These are phyloP conservation scores for Orthonevra nobilis DNA, from an alignment of 2,888 invertebrate species.

Conservation along the genomic window DNA sequence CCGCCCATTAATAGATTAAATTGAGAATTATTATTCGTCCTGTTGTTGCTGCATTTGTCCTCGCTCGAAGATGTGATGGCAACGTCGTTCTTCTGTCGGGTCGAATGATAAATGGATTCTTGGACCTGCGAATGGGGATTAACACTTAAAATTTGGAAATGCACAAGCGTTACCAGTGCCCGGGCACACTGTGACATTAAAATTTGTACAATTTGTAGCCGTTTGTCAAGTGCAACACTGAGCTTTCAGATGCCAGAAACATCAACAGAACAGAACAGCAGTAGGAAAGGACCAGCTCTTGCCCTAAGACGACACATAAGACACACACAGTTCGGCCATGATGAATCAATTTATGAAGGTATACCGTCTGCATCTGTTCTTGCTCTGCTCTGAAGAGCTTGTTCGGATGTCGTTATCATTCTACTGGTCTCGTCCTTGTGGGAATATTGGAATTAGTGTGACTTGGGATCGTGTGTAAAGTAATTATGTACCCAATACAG, in stretches of 20 bases:
- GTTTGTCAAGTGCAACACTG: slow-evolving; percentile 73
- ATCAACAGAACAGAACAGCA: no score
- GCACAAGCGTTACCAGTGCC: slow-evolving; percentile 50
- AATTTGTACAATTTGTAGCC: slow-evolving; percentile 76
- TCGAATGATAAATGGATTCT: slow-evolving; percentile 66
- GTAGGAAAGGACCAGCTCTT: slow-evolving; percentile 18
- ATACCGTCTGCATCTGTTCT: slow-evolving; percentile 48
- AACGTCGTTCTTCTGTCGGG: slow-evolving; percentile 37
- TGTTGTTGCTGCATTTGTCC: slow-evolving; percentile 30
- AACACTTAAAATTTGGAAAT: slow-evolving; percentile 67
- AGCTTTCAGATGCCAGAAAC: slow-evolving; percentile 64
- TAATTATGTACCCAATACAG: slow-evolving; percentile 58
- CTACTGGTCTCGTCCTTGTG: slow-evolving; percentile 49
- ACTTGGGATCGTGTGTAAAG: slow-evolving; percentile 64
- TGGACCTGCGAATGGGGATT: slow-evolving; percentile 60
- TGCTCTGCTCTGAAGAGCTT: slow-evolving; percentile 53
- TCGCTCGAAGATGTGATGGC: slow-evolving; percentile 17
- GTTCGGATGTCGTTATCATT: slow-evolving; percentile 65
- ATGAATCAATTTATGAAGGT: slow-evolving; percentile 69
- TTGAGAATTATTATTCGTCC: slow-evolving; percentile 65
- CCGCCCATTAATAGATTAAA: slow-evolving; percentile 49
- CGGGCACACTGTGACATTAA: slow-evolving; percentile 73
- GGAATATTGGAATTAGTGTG: slow-evolving; percentile 68
- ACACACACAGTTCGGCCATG: slow-evolving; percentile 40
- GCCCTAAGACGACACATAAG: slow-evolving; percentile 7